A percentile compares a stretch with the other conserved stretches of the same genome.
Evolutionary conservation across 2,797 vertebrate species (phyloP).

Genomic region (Spheniscus humboldti): DNA sequence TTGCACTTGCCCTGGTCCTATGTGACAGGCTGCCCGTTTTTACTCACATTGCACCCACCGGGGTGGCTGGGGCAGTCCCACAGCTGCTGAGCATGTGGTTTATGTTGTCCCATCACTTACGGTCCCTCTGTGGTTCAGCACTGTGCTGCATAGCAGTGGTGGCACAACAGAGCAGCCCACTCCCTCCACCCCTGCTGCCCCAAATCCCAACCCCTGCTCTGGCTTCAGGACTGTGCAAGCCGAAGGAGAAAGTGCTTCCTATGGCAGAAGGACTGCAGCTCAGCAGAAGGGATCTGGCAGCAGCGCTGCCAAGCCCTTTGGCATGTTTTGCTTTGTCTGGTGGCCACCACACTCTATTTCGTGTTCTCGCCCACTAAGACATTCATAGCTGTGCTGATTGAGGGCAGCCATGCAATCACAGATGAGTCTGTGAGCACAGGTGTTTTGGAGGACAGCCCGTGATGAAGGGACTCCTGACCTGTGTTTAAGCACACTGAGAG

Average conservation of each 20-base stretch:
- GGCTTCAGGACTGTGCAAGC: not conserved
- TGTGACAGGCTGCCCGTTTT: not conserved
- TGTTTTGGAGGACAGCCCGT: not conserved
- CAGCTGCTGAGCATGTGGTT: not conserved
- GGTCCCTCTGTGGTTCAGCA: not conserved
- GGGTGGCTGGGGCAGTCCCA: not conserved
- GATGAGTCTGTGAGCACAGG: not conserved
- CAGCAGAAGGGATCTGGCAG: not conserved
- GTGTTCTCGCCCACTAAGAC: not conserved
- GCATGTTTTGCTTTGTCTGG: not conserved
- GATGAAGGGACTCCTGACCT: not conserved
- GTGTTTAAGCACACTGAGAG: not conserved
- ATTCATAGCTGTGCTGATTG: not conserved
- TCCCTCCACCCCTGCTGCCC: not conserved
- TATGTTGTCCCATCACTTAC: not conserved
- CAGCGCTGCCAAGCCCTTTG: not conserved
- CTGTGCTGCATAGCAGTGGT: not conserved
- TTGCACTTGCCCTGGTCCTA: not conserved
- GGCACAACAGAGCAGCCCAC: not conserved
- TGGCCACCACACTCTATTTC: not conserved
- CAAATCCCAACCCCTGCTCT: not conserved
- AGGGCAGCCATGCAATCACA: not conserved
- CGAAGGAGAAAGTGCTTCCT: not conserved
- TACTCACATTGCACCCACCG: accelerated
- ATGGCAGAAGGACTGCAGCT: not conserved